A percentile compares a stretch with the other conserved stretches of the same genome.
Evolutionary conservation across 2,888 invertebrate species (phyloP).

Genomic region (Amblyteles armatorius): DNA sequence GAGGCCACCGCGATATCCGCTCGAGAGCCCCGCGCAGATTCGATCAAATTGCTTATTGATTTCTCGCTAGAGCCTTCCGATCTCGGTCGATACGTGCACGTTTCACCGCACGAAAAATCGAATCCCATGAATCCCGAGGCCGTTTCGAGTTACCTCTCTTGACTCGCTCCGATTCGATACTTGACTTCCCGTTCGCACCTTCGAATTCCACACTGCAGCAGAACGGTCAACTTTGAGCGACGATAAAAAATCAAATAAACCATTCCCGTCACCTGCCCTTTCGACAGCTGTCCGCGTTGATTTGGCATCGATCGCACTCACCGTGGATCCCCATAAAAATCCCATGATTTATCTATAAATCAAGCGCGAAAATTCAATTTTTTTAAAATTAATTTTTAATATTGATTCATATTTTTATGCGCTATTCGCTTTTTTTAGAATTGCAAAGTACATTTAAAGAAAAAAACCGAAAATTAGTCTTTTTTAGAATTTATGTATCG

Average conservation of each 20-base stretch:
- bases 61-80: conserved; percentile 58
- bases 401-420: neutral
- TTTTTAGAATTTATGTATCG: too few relatives aligned
- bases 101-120: conserved; percentile 16
- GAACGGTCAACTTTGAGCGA: conserved; percentile 16
- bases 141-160: conserved; percentile 8
- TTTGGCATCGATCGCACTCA: conserved; percentile 62
- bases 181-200: conserved; percentile 53
- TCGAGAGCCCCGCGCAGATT: conserved; percentile 60
- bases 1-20: conserved; percentile 50
- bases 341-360: neutral
- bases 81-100: conserved; percentile 43
- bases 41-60: conserved; percentile 69
- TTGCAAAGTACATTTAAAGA: too few relatives aligned
- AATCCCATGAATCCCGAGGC: conserved; percentile 16
- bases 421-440: too few relatives aligned
- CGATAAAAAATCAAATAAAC: conserved; percentile 36
- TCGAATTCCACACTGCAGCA: conserved; percentile 29
- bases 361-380: neutral
- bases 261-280: conserved; percentile 68
- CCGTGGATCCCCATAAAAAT: neutral
- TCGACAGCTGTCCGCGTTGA: conserved; percentile 70
- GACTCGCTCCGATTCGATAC: conserved; percentile 26
- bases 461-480: too few relatives aligned
- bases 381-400: neutral